Conservation (phyloP, 2,113 vertebrate genomes). For the Muntiacus muntjak region DNA sequence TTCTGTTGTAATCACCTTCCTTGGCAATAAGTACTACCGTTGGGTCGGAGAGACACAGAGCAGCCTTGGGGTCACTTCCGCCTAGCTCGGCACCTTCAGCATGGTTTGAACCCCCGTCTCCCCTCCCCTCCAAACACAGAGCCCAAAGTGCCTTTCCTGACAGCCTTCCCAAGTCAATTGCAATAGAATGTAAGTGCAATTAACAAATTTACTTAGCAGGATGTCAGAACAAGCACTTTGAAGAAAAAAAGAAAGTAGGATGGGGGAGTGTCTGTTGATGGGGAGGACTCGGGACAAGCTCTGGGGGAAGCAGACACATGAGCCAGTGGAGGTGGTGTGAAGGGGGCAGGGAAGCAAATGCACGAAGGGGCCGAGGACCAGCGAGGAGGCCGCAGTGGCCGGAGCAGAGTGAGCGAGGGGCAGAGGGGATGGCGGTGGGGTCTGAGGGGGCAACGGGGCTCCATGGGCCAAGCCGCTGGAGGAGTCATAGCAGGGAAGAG, state of each 20-base stretch:
- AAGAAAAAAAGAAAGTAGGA: not conserved
- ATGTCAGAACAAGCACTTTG: not conserved
- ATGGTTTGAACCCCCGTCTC: not conserved
- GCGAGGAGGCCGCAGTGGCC: not conserved
- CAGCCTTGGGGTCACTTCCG: not conserved
- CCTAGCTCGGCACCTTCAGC: not conserved
- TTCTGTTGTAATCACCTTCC: not conserved
- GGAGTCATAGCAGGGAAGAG: not conserved
- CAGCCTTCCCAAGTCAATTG: not conserved
- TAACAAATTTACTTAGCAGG: not conserved
- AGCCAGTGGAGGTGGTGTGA: rapidly evolving
- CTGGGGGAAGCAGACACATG: not conserved
- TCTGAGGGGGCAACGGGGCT: rapidly evolving
- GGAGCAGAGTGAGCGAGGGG: not conserved
- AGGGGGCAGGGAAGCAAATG: not conserved
- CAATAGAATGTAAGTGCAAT: not conserved
- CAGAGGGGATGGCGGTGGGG: no score
- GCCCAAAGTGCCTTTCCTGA: not conserved
- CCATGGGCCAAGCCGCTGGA: not conserved
- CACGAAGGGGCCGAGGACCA: not conserved
- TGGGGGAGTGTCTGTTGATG: not conserved
- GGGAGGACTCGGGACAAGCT: not conserved
- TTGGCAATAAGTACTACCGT: not conserved
- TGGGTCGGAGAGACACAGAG: not conserved
- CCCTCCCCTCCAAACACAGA: not conserved